A percentile compares a stretch with the other conserved stretches of the same genome.
phyloP scores from a whole-genome alignment of 1,140 invertebrate species.

The Coptotermes formosanus region DNA sequence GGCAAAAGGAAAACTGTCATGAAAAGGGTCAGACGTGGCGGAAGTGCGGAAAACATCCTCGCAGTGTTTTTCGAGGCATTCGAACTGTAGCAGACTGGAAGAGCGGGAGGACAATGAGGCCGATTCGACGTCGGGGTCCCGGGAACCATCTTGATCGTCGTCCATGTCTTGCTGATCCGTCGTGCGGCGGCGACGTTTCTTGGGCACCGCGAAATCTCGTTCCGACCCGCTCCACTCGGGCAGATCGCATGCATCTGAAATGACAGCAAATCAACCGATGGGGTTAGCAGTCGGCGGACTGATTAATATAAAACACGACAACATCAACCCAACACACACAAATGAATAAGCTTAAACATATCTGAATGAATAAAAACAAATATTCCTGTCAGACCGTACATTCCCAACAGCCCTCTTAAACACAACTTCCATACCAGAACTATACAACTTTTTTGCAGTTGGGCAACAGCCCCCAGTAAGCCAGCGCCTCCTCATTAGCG shows the following conservation, averaged over 20 bases:
- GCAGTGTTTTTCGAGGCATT: slow-evolving; percentile 71
- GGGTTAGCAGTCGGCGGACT: background rate
- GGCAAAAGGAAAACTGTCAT: slow-evolving; percentile 5
- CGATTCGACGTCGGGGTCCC: slow-evolving; percentile 32
- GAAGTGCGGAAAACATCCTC: slow-evolving; percentile 44
- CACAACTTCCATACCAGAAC: too few relatives aligned
- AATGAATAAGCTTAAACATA: too few relatives aligned
- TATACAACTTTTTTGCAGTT: too few relatives aligned
- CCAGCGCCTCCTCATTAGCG: too few relatives aligned
- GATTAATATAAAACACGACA: too few relatives aligned
- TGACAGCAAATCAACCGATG: background rate
- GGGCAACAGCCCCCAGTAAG: too few relatives aligned
- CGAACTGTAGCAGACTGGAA: slow-evolving; percentile 76
- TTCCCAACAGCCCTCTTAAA: too few relatives aligned
- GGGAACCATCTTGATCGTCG: slow-evolving; percentile 34
- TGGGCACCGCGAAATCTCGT: slow-evolving; percentile 73
- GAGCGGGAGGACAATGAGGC: slow-evolving; percentile 56
- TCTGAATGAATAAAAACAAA: too few relatives aligned
- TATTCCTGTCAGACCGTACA: too few relatives aligned
- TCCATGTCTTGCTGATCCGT: slow-evolving; percentile 48
- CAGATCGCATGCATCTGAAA: background rate
- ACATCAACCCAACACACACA: too few relatives aligned
- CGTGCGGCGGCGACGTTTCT: slow-evolving; percentile 66
- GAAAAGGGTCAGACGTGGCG: slow-evolving; percentile 39
- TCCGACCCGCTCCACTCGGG: slow-evolving; percentile 62